A percentile compares a stretch with the other conserved stretches of the same genome.
Conservation (phyloP, 2,113 vertebrate species). For the Seriola aureovittata region DNA sequence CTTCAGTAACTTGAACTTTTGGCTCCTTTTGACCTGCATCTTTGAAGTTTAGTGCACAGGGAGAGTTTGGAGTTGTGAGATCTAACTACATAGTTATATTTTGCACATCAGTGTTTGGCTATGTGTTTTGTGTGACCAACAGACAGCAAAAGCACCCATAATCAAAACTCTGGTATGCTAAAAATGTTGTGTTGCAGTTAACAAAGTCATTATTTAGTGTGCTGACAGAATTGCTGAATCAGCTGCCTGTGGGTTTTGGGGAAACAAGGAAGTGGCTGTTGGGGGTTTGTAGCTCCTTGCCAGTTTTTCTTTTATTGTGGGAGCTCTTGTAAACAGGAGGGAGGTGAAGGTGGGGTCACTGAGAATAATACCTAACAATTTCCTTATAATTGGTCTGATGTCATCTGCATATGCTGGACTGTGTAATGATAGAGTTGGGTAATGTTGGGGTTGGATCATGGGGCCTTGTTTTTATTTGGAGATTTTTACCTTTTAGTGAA, state of each 20-base stretch:
- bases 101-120: background rate
- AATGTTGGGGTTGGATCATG: background rate
- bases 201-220: background rate
- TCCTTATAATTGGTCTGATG: background rate
- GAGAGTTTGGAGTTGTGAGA: background rate
- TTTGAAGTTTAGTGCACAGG: slow-evolving; percentile 13
- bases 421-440: background rate
- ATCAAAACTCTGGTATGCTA: background rate
- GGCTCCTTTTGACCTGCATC: slow-evolving; percentile 10
- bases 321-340: background rate
- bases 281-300: background rate
- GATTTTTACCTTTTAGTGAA: background rate
- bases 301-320: background rate
- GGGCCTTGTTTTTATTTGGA: no score
- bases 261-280: background rate
- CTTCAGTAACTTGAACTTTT: slow-evolving; percentile 26
- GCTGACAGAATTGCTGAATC: background rate
- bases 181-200: slow-evolving; percentile 7
- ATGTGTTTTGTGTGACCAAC: background rate
- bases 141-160: background rate
- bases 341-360: background rate
- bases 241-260: background rate
- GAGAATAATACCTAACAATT: background rate
- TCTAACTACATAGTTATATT: slow-evolving; percentile 13
- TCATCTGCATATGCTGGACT: background rate